Percentiles rank a stretch among this genome's conserved stretches.
Evolutionary conservation across 2,888 invertebrate species (phyloP).

Genomic region (Sminthurides aquaticus): DNA sequence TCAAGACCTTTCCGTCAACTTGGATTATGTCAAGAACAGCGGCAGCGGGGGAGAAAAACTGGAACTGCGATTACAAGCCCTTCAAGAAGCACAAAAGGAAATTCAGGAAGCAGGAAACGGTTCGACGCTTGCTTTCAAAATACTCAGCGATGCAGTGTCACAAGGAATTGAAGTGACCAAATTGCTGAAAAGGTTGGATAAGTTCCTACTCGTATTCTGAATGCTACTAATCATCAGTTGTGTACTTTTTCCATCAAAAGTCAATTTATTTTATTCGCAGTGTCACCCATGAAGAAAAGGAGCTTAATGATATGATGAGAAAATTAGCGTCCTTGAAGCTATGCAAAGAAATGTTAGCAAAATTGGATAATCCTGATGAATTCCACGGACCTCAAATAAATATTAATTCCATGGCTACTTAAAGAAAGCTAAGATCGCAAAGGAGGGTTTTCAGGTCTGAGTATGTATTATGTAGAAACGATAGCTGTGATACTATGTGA

Average conservation of each 20-base stretch:
- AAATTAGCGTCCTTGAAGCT: neutral
- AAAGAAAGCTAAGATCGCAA: no score
- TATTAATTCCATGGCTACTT: no score
- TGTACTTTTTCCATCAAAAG: neutral
- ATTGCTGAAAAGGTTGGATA: neutral
- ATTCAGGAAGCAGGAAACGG: neutral
- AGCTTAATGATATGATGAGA: conserved; percentile 3
- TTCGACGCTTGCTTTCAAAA: neutral
- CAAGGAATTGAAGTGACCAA: neutral
- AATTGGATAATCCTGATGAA: neutral
- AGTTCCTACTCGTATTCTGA: neutral
- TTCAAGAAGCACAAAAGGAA: neutral
- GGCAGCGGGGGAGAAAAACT: no score
- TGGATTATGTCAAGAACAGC: no score
- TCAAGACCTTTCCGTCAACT: no score
- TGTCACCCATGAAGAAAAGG: no score
- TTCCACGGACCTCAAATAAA: no score
- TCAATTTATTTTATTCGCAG: no score
- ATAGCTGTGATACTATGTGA: neutral
- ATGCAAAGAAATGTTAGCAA: neutral
- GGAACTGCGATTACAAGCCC: neutral
- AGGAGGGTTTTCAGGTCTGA: no score
- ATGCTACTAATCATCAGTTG: neutral
- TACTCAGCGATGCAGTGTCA: neutral
- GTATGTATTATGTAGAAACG: no score